Evolutionary conservation across 2,888 invertebrate species (phyloP), one percentile per base, ranked within the genome.

Genomic region (Nebria salina): DNA sequence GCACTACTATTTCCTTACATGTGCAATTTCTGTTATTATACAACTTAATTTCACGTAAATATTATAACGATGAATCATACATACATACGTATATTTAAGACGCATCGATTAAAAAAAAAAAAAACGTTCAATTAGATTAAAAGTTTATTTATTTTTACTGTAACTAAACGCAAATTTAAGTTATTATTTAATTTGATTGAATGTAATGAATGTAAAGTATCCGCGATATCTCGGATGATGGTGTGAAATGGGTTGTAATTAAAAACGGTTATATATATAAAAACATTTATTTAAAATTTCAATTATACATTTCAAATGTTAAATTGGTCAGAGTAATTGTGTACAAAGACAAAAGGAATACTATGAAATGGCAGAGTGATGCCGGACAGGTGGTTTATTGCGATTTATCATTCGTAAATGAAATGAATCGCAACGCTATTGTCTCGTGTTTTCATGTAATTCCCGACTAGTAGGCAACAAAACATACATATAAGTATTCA

Each of bases 401-500:
- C 34, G 34, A 20, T 20, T 20, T 20, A 20, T 20, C 20, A 20
- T 20, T 20, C 20, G 1, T 20, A 20, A 20, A 20, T 20, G 20
- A 20, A 20, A 20, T 20, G 0, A 1, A 20, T 20, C 20, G 54
- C 54, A n/a, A 11, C 54, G 54, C 54, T 54, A 54, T 13, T 54
- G 54, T 11, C 8, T 54, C 20, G 20, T 54, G 4, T 0, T 54
- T 54, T 54, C 54, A 54, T 54, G 54, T 54, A 2, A 54, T 54
- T 54, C 54, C 73, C 26, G 70, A 70, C 34, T 13, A 73, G 43
- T 15, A 78, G 41, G 79, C 64, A 80, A 75, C 64, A 15, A 75
- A 70, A 75, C 72, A 72, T 34, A 72, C 25, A 75, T 20, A n/a
- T 75, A 70, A 75, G 80, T 80, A 4, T 66, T 6, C 75, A 80